Conservation (phyloP, 2,113 vertebrate genomes). For the Scophthalmus maximus region DNA sequence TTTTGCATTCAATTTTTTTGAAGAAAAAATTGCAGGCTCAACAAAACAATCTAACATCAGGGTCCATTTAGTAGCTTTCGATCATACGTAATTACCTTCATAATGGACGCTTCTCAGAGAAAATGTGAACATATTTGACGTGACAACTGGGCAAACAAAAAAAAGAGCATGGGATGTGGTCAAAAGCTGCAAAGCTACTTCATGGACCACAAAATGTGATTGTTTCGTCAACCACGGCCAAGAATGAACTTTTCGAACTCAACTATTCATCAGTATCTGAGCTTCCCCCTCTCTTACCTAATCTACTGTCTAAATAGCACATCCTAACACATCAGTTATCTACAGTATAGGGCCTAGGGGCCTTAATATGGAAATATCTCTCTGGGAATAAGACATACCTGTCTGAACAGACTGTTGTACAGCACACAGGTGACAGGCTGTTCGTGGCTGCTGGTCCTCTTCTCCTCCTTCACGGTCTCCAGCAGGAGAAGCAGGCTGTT, state of each 20-base stretch:
- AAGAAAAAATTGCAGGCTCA: too few relatives aligned
- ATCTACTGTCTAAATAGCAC: neutral
- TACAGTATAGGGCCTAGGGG: too few relatives aligned
- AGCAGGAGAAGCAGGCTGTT: slow-evolving; percentile 82
- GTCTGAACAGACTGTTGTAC: slow-evolving; percentile 75
- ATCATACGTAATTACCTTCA: too few relatives aligned
- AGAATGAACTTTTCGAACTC: neutral
- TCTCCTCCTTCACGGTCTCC: slow-evolving; percentile 69
- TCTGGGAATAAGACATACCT: too few relatives aligned
- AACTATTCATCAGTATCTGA: neutral
- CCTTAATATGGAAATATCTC: too few relatives aligned
- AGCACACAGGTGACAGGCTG: slow-evolving; percentile 82
- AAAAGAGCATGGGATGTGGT: neutral
- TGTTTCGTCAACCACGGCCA: too few relatives aligned
- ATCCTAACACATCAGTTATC: neutral
- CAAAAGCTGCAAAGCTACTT: neutral
- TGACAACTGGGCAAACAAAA: neutral
- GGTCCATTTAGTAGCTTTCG: too few relatives aligned
- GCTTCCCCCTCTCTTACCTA: too few relatives aligned
- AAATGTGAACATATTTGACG: neutral
- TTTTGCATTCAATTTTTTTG: too few relatives aligned
- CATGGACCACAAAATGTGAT: too few relatives aligned
- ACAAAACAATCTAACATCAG: too few relatives aligned
- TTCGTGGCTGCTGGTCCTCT: slow-evolving; percentile 76
- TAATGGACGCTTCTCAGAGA: neutral